phyloP scores from a whole-genome alignment of 2,797 vertebrate species.

The Crocidura indochinensis region DNA sequence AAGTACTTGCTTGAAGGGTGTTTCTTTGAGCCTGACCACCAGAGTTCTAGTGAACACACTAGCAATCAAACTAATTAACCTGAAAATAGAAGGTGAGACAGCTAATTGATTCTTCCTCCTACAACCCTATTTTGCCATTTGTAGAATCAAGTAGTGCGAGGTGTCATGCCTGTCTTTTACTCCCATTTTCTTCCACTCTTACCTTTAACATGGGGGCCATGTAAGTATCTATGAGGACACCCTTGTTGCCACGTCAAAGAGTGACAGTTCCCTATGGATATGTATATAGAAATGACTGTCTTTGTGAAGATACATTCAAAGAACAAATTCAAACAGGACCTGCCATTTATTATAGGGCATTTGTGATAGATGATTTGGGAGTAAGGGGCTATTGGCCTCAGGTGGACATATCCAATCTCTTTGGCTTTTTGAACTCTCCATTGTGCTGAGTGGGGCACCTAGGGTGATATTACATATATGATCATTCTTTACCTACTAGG shows the following conservation, averaged over 20 bases:
- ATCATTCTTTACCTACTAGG: neutral
- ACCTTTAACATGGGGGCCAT: neutral
- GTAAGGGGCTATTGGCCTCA: neutral
- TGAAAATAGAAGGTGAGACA: neutral
- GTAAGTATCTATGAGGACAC: neutral
- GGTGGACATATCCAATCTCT: neutral
- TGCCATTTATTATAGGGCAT: neutral
- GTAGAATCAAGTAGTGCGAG: neutral
- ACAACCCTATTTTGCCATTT: neutral
- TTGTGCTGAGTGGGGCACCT: neutral
- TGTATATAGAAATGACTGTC: neutral
- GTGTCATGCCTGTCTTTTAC: neutral
- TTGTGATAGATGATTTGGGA: neutral
- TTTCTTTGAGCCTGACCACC: neutral
- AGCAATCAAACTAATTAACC: slow-evolving; percentile 12
- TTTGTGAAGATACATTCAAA: neutral
- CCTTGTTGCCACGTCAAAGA: neutral
- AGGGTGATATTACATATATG: neutral
- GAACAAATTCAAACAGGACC: neutral
- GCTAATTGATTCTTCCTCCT: neutral
- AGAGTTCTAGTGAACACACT: neutral
- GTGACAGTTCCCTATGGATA: neutral
- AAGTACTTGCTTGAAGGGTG: neutral
- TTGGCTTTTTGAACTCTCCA: neutral
- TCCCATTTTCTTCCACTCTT: neutral